phyloP scores from a whole-genome alignment of 2,888 invertebrate genomes.

The Cynaeus angustus region DNA sequence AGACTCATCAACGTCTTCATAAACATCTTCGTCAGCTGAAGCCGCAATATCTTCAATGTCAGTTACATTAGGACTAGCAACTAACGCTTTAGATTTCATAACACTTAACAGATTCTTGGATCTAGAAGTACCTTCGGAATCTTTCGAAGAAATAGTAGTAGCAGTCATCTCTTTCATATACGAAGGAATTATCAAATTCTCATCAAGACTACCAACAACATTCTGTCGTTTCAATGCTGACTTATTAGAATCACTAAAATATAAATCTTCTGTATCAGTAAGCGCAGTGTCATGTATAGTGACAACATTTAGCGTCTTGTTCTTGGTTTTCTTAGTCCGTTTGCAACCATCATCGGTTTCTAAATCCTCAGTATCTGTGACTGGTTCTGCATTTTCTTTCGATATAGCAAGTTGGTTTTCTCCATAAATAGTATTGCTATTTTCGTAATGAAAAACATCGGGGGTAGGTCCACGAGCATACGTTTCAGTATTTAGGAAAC shows the following conservation, averaged over 20 bases:
- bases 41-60: conserved; percentile 69
- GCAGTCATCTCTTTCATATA: conserved; percentile 8
- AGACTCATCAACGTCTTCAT: conserved; percentile 66
- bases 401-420: conserved; percentile 6
- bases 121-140: conserved; percentile 1
- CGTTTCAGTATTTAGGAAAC: conserved; percentile 57
- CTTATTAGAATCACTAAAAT: conserved; percentile 17
- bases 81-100: background rate
- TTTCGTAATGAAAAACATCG: conserved; percentile 55
- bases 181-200: background rate
- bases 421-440: conserved; percentile 19
- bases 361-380: conserved; percentile 67
- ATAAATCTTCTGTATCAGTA: conserved; percentile 29
- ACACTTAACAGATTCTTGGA: conserved; percentile 14
- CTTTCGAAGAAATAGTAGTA: conserved; percentile 21
- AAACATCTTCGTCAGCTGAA: conserved; percentile 70
- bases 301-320: conserved; percentile 5
- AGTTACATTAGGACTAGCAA: conserved; percentile 54
- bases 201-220: background rate
- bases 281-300: conserved; percentile 5
- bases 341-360: conserved; percentile 56
- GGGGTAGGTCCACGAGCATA: conserved; percentile 53
- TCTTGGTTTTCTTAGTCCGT: conserved; percentile 31
- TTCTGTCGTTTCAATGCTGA: conserved; percentile 10
- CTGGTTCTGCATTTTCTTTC: conserved; percentile 4